These are phyloP conservation scores for Campoplex capitator DNA, from an alignment of 2,888 invertebrate genomes.

Conservation along the genomic window DNA sequence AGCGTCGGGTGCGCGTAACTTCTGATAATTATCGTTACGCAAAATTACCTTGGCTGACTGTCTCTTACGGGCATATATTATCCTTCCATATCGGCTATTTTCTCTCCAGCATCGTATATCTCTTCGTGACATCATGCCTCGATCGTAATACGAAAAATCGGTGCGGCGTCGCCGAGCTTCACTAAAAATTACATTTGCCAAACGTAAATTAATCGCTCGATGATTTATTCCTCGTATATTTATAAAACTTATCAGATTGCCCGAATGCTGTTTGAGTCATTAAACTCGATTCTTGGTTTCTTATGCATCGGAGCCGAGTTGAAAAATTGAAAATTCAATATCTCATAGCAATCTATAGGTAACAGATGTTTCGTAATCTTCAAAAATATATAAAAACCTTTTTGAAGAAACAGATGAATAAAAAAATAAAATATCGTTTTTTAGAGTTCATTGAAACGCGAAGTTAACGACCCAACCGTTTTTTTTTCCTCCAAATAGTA, in stretches of 20 bases:
- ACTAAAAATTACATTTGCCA: not conserved
- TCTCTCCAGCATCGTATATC: conserved; percentile 18
- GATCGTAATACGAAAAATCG: conserved; percentile 21
- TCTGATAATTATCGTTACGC: conserved; percentile 68
- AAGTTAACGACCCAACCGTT: no score
- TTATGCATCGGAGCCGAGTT: not conserved
- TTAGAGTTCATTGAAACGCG: no score
- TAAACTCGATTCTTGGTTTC: not conserved
- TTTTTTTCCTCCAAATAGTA: no score
- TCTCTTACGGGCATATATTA: conserved; percentile 4
- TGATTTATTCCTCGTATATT: not conserved
- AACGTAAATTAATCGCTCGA: not conserved
- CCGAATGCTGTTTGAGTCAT: not conserved
- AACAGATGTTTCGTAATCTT: no score
- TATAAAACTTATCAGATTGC: not conserved
- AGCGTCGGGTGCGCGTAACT: conserved; percentile 57
- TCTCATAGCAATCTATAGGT: no score
- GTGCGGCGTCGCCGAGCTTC: no score
- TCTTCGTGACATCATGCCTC: conserved; percentile 7
- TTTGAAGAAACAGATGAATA: no score
- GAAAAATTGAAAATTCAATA: not conserved
- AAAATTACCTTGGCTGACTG: conserved; percentile 63
- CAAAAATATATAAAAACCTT: no score
- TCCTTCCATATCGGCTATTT: not conserved
- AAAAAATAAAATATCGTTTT: no score